A percentile compares a stretch with the other conserved stretches of the same genome.
phyloP scores from a whole-genome alignment of 2,113 vertebrate species.

The Pseudorasbora parva region DNA sequence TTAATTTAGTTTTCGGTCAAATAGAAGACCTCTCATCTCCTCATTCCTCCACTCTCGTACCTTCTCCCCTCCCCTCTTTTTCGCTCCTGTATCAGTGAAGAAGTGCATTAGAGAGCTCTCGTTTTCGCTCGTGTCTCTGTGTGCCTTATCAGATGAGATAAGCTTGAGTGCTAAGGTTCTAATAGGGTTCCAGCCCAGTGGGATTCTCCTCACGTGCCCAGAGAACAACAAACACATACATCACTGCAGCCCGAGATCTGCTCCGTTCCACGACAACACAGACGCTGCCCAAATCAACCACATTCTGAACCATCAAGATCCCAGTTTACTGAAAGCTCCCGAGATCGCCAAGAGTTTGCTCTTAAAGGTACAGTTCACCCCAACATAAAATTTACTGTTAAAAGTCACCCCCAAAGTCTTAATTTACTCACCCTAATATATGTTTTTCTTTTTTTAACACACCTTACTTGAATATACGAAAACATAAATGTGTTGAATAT shows the following conservation, averaged over 20 bases:
- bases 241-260: slow-evolving; percentile 45
- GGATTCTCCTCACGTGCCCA: slow-evolving; percentile 58
- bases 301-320: not conserved
- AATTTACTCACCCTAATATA: not conserved
- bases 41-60: slow-evolving; percentile 42
- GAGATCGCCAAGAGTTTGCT: not conserved
- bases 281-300: slow-evolving; percentile 32
- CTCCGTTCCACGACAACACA: slow-evolving; percentile 24
- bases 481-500: too few relatives aligned
- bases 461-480: too few relatives aligned
- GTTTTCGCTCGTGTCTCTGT: slow-evolving; percentile 53
- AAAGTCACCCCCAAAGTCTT: not conserved
- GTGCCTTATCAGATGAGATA: slow-evolving; percentile 62
- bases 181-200: slow-evolving; percentile 55
- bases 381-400: too few relatives aligned
- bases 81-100: slow-evolving; percentile 44
- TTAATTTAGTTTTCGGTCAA: slow-evolving; percentile 26
- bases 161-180: slow-evolving; percentile 54
- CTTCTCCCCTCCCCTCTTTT: slow-evolving; percentile 25
- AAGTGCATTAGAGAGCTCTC: slow-evolving; percentile 48
- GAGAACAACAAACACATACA: slow-evolving; percentile 61
- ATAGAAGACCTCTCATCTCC: not conserved
- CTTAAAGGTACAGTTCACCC: not conserved
- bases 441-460: too few relatives aligned
- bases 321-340: not conserved